Percentiles rank a stretch among this genome's conserved stretches.
Conservation (phyloP, 2,113 vertebrate species). For the Carollia perspicillata region DNA sequence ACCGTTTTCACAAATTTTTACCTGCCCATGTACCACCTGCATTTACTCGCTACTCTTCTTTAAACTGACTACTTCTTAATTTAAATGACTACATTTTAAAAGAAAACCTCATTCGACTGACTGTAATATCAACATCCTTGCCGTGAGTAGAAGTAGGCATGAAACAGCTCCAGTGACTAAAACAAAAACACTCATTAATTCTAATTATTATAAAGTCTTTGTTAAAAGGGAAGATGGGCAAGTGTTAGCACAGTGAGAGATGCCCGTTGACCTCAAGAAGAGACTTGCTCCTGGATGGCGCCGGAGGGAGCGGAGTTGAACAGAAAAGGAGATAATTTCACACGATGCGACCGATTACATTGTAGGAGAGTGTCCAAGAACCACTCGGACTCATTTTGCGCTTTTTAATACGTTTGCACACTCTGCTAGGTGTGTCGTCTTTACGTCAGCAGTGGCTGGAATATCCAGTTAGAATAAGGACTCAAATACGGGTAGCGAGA, state of each 20-base stretch:
- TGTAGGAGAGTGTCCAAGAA: background rate
- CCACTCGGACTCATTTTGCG: background rate
- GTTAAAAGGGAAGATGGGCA: background rate
- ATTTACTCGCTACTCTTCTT: background rate
- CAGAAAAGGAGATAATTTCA: background rate
- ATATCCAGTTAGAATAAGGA: background rate
- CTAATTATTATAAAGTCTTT: background rate
- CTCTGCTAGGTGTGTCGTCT: background rate
- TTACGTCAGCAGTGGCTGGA: background rate
- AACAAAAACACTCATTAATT: background rate
- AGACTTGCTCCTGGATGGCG: background rate
- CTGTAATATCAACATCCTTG: no score
- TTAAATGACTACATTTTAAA: background rate
- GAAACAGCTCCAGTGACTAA: background rate
- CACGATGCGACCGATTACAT: rapidly evolving
- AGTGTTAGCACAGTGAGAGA: background rate
- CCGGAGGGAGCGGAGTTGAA: background rate
- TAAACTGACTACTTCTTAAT: background rate
- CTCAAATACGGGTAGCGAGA: background rate
- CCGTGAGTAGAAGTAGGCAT: background rate
- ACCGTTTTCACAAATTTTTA: background rate
- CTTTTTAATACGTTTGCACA: background rate
- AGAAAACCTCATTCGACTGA: background rate
- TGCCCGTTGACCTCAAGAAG: background rate
- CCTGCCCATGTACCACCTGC: background rate